A percentile compares a stretch with the other conserved stretches of the same genome.
Evolutionary conservation across 2,888 invertebrate genomes (phyloP).

Genomic region (Macrosiphum euphorbiae): DNA sequence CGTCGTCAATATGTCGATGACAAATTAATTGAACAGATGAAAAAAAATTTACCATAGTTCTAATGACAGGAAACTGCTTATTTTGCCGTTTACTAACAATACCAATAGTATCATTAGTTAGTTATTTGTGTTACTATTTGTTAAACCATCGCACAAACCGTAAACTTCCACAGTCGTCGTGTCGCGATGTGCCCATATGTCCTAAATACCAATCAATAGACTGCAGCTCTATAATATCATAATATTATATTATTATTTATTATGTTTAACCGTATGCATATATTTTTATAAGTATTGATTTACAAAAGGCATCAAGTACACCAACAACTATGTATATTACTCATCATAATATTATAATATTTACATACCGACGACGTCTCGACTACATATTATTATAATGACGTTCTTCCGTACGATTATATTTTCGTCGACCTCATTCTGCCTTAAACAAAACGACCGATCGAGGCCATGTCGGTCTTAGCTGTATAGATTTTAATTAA

Average conservation of each 20-base stretch:
- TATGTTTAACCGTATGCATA: background rate
- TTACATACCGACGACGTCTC: background rate
- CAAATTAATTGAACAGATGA: no score
- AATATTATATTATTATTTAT: background rate
- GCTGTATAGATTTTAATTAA: background rate
- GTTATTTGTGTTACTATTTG: background rate
- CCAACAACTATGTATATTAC: background rate
- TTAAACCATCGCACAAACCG: background rate
- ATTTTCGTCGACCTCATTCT: background rate
- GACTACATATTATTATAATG: background rate
- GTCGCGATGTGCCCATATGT: no score
- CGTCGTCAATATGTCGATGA: no score
- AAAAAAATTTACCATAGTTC: no score
- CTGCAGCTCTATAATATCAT: background rate
- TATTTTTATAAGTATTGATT: background rate
- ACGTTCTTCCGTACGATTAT: constrained; percentile 7
- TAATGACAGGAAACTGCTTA: background rate
- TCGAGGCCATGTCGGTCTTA: background rate
- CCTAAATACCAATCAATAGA: no score
- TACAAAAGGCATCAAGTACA: background rate
- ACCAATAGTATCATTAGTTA: background rate
- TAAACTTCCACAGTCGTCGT: background rate
- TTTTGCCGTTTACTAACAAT: background rate
- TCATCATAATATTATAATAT: background rate
- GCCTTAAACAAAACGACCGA: background rate